Evolutionary conservation across 2,888 invertebrate genomes (phyloP), one percentile per base, ranked within the genome.

Genomic region (Odontomyia ornata): DNA sequence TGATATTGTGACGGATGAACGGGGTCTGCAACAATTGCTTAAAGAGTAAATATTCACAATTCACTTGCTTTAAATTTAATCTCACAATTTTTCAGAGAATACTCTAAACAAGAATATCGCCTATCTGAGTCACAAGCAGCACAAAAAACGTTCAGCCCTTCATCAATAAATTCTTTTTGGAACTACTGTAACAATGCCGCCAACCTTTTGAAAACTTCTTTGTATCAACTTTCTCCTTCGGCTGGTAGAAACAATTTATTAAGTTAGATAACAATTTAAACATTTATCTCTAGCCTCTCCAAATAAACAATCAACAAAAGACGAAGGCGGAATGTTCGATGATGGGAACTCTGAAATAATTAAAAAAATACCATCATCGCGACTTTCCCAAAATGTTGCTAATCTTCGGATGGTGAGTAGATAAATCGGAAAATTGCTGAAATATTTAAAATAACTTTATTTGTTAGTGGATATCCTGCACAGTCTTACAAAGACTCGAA

Each of bases 391-490:
- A 84, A 95, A 93, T 91, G 92, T 93, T 81, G 92, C 93, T 79
- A 94, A 94, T 88, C 86, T 95, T 80, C 87, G 94, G 80, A 91
- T 91, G 88, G 93, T 92, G 85, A 84, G 86, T 82, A n/a, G 43
- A 56, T 9, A 67, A 43, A 62, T 21, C 60, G 23, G n/a, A 11
- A 21, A 60, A 60, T 9, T 62, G 18, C 27, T 52, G 77, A 28
- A 2, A 43, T 60, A 5, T 4, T 60, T 11, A 60, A n/a, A 5
- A 60, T 7, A 60, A 23, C 23, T 56, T 25, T 71, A 23, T 75
- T 46, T 72, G n/a, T n/a, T 86, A 94, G 94, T 97, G 96, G 96
- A 89, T 96, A 80, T 93, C 95, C 78, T 91, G 91, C 81, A 96
- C 96, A 2, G 92, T 97, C 80, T 87, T 97, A 78, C 89, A 91